Percentiles rank a stretch among this genome's conserved stretches.
Evolutionary conservation across 2,797 vertebrate species (phyloP).

Genomic region (Falco peregrinus): DNA sequence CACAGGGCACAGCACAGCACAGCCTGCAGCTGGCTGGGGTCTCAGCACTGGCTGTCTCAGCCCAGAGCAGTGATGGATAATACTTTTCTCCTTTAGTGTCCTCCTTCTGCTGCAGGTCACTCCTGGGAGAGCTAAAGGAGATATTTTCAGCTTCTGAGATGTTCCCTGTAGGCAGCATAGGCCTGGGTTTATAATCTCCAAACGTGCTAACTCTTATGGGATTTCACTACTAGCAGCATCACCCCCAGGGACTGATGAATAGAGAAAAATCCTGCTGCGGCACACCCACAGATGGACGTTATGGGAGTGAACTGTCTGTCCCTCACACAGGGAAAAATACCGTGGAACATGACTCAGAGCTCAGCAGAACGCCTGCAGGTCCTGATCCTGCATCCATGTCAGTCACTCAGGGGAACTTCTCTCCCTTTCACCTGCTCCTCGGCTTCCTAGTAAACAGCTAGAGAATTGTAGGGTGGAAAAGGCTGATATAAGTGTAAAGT

Average conservation of each 20-base stretch:
- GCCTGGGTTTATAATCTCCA: neutral
- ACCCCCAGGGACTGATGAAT: neutral
- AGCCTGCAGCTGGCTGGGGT: neutral
- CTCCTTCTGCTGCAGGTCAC: neutral
- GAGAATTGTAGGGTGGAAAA: slow-evolving; percentile 18
- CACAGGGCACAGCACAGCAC: neutral
- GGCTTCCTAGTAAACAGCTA: neutral
- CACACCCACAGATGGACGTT: neutral
- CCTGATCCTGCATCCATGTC: neutral
- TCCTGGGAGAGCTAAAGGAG: neutral
- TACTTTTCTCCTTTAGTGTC: neutral
- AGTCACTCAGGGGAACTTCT: neutral
- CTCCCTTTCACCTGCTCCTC: slow-evolving; percentile 1
- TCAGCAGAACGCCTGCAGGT: neutral
- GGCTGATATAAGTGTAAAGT: neutral
- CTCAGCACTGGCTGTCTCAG: neutral
- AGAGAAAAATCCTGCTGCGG: neutral
- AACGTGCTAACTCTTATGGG: neutral
- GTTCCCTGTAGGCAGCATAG: neutral
- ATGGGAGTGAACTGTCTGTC: neutral
- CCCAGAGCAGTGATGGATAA: neutral
- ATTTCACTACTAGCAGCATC: neutral
- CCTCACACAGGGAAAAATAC: neutral
- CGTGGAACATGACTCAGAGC: neutral
- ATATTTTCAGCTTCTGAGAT: neutral